phyloP scores from a whole-genome alignment of 2,888 invertebrate genomes.

The Drosophila atroscutellata region DNA sequence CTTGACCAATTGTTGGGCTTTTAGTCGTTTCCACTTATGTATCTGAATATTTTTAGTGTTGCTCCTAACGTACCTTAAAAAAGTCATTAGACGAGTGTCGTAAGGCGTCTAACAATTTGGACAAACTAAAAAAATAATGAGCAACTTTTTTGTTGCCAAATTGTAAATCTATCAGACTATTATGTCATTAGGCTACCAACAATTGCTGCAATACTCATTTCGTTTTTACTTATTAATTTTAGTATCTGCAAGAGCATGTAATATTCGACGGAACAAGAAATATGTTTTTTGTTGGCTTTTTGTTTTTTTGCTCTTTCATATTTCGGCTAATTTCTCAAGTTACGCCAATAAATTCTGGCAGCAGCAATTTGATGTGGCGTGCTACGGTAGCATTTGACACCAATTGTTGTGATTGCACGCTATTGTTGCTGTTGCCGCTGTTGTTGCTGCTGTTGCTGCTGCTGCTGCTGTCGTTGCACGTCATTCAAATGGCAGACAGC shows the following conservation, averaged over 20 bases:
- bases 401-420: constrained; percentile 76
- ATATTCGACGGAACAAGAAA: neutral
- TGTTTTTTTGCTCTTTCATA: constrained; percentile 9
- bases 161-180: neutral
- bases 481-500: constrained; percentile 82
- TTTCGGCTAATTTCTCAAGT: constrained; percentile 57
- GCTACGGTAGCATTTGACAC: constrained; percentile 78
- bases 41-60: neutral
- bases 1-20: neutral
- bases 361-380: constrained; percentile 50
- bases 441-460: constrained; percentile 22
- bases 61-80: neutral
- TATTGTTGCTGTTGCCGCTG: constrained; percentile 52
- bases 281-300: neutral
- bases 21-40: neutral
- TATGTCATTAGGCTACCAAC: neutral
- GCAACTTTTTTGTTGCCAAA: neutral
- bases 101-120: neutral
- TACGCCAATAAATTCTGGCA: constrained; percentile 53
- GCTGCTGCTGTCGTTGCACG: constrained; percentile 67
- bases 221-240: neutral
- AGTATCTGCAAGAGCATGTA: constrained; percentile 5
- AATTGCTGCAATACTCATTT: neutral
- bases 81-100: neutral
- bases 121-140: neutral